Percentiles rank a stretch among this genome's conserved stretches.
Conservation (phyloP, 2,888 invertebrate species). For the Limnephilus marmoratus region DNA sequence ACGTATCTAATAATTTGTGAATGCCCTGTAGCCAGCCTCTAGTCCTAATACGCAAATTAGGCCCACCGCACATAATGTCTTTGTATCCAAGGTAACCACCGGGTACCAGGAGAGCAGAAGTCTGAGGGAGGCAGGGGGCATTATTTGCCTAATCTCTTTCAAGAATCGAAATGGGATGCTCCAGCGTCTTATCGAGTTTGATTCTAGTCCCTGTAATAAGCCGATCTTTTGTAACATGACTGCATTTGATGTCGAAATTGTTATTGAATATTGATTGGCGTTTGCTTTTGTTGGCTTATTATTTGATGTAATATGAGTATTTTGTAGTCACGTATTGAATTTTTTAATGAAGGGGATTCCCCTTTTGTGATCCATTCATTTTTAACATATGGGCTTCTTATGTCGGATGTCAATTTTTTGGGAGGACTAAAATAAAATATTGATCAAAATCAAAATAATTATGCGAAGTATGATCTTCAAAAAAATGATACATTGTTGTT, state of each 20-base stretch:
- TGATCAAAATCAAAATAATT: not conserved
- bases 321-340: constrained; percentile 4
- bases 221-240: constrained; percentile 53
- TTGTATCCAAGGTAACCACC: constrained; percentile 64
- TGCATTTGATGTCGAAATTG: constrained; percentile 54
- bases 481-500: too few species aligned
- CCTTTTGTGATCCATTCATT: not conserved
- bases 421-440: not conserved
- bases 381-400: not conserved
- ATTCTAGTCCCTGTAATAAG: constrained; percentile 46
- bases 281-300: constrained; percentile 38
- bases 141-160: constrained; percentile 63
- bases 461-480: not conserved
- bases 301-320: constrained; percentile 42
- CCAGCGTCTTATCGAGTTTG: not conserved
- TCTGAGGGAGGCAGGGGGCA: constrained; percentile 49
- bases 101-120: not conserved
- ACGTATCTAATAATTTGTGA: not conserved
- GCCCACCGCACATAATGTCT: constrained; percentile 59
- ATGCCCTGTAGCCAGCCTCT: not conserved
- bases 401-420: not conserved
- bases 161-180: constrained; percentile 27
- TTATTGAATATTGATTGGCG: constrained; percentile 53
- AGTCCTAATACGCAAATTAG: constrained; percentile 61
- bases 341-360: constrained; percentile 25